Percentiles rank a stretch among this genome's conserved stretches.
Evolutionary conservation across 2,888 invertebrate genomes (phyloP).

Genomic region (Caenorhabditis uteleia): DNA sequence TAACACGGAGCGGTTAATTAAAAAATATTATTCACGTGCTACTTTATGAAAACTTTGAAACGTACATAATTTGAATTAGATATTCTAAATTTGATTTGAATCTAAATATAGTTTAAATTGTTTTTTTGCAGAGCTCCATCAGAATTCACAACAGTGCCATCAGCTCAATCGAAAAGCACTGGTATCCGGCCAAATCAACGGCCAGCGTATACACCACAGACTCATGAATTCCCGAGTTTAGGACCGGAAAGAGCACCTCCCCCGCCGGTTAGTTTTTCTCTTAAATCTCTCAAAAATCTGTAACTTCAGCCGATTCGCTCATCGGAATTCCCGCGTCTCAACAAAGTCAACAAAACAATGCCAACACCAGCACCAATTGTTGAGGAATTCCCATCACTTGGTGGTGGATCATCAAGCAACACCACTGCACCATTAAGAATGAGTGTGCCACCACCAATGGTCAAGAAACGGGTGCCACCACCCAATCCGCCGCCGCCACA

Average conservation of each 20-base stretch:
- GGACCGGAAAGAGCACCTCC: conserved; percentile 13
- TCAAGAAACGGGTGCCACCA: no score
- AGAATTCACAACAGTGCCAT: conserved; percentile 50
- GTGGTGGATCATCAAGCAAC: conserved; percentile 12
- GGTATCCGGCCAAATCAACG: conserved; percentile 11
- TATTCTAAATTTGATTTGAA: no score
- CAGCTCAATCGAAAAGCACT: conserved; percentile 44
- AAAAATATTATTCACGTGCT: no score
- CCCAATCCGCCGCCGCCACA: conserved; percentile 2
- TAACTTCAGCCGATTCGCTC: conserved; percentile 27
- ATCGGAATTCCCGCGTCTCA: conserved; percentile 46
- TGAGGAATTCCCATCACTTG: conserved; percentile 46
- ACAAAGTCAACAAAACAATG: conserved; percentile 24
- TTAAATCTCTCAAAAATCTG: not conserved
- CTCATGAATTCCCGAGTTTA: conserved; percentile 47
- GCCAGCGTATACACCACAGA: conserved; percentile 17
- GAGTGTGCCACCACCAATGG: conserved; percentile 6
- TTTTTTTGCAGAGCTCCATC: conserved; percentile 22
- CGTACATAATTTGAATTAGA: no score
- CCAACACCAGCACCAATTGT: conserved; percentile 3
- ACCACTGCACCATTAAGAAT: conserved; percentile 13
- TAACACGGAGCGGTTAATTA: no score
- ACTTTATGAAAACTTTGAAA: no score
- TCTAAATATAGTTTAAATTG: no score
- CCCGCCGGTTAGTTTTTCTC: conserved; percentile 11